Percentiles rank a stretch among this genome's conserved stretches.
Conservation (phyloP, 1,140 invertebrate species). For the Monomorium pharaonis region DNA sequence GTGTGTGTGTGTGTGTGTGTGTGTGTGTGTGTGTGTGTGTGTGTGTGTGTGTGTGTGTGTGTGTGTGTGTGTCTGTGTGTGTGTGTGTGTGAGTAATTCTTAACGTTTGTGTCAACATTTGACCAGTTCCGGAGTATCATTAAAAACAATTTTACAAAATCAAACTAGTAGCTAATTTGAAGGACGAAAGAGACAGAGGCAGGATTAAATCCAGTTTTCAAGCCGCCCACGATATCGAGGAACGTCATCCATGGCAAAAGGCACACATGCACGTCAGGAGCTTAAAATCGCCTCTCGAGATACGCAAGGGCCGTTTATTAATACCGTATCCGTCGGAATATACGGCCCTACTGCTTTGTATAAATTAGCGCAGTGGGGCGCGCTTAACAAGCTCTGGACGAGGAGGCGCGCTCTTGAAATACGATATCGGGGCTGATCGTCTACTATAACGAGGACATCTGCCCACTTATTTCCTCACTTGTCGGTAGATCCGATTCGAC, state of each 20-base stretch:
- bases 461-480: constrained; percentile 40
- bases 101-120: neutral
- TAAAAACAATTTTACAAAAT: neutral
- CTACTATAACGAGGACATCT: constrained; percentile 47
- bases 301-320: constrained; percentile 63
- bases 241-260: constrained; percentile 32
- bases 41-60: no score
- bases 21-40: no score
- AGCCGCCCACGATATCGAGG: constrained; percentile 19
- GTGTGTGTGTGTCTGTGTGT: no score
- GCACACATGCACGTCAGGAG: constrained; percentile 24
- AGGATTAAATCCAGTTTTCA: constrained; percentile 17
- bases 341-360: constrained; percentile 53
- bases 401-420: constrained; percentile 29
- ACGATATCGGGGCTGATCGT: constrained; percentile 48
- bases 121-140: neutral
- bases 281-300: constrained; percentile 47
- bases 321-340: constrained; percentile 56
- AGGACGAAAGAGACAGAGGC: constrained; percentile 28
- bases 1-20: no score
- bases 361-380: constrained; percentile 68
- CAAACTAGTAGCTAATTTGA: constrained; percentile 14
- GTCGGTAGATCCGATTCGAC: neutral
- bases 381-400: constrained; percentile 59
- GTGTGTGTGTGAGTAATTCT: neutral